Evolutionary conservation across 1,140 invertebrate genomes (phyloP), one percentile per base, ranked within the genome.

Genomic region (Cydia amplana): DNA sequence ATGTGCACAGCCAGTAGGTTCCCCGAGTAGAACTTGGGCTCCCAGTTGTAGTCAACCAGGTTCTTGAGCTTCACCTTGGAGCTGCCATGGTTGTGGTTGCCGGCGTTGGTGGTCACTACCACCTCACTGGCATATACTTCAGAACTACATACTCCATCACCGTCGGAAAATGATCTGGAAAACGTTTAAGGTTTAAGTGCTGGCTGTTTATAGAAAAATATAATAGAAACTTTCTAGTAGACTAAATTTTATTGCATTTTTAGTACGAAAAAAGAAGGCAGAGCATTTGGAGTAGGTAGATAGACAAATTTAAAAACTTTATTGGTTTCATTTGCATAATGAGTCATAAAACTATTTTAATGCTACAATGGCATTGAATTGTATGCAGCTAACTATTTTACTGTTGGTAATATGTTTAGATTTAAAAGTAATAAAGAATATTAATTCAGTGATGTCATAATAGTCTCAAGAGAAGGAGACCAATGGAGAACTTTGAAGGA

Each of bases 31-130:
- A 97, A 96, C 82, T 96, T 95, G 32, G 96, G 94, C 84, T 99
- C 98, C 98, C 98, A 99, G 76, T 96, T 96, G 88, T 97, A 99
- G 82, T 99, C 97, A 12, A 98, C 97, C 67, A 98, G 95, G 89
- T 97, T 98, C 83, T 96, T 97, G 20, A 98, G 94, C 85, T 98
- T 98, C 9, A 99, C 96, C 91, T 98, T 97, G 0, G 97, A 98
- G 83, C 96, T 97, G 32, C 96, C 97, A 91, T 95, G 95, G 82
- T 94, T 94, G 79, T 96, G 95, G 73, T 86, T 94, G 18, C 95
- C 96, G 20, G 94, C 91, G 75, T 95, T 96, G 23, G 95, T 95
- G 75, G 95, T 93, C 4, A 98, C 94, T 72, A 94, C 94, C 16
- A 97, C 96, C 85, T 97, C 94, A 64, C 94, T 93, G 49, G 95